Evolutionary conservation across 2,113 vertebrate species (phyloP), one percentile per base, ranked within the genome.

Genomic region (Halcyon malimbica): DNA sequence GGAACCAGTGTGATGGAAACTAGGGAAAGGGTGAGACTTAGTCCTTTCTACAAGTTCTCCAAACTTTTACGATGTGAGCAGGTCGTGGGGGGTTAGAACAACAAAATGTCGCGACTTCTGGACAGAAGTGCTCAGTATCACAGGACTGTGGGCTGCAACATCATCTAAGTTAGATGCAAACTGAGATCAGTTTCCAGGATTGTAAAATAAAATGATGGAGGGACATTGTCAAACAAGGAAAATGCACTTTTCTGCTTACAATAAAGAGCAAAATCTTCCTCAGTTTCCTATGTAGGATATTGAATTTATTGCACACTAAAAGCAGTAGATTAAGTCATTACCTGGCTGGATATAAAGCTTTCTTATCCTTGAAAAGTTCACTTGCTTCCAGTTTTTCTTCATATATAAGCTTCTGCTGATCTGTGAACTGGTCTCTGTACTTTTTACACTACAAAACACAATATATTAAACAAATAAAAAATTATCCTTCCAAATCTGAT

Each of bases 311-410:
- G 35, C 35, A 42, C 16, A 25, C 13, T 29, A 25, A 81, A 78
- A 77, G 46, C 65, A 78, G 53, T 10, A 90, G 54, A 87, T 5
- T 53, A 63, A 75, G 46, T 93, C 25, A 56, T 90, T 98, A 99
- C 99, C 99, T 99, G 98, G 98, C 99, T 39, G 99, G 98, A 95
- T 99, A 99, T 62, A 99, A 98, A 90, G 99, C 98, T 96, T 99
- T 99, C 96, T 99, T 99, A 97, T 99, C 99, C 97, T 99, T 99
- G 98, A 99, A 99, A 96, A 99, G 98, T 97, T 99, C 98, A 35
- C 99, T 99, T 57, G 99, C 99, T 98, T 99, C 99, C 94, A 99
- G 98, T 94, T 99, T 99, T 97, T 99, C 99, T 95, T 99, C 99
- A 77, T 98, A 99, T 90, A 99, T 98, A 1, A 99, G 99, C 94